phyloP scores from a whole-genome alignment of 2,113 vertebrate genomes.

The Anguilla rostrata region DNA sequence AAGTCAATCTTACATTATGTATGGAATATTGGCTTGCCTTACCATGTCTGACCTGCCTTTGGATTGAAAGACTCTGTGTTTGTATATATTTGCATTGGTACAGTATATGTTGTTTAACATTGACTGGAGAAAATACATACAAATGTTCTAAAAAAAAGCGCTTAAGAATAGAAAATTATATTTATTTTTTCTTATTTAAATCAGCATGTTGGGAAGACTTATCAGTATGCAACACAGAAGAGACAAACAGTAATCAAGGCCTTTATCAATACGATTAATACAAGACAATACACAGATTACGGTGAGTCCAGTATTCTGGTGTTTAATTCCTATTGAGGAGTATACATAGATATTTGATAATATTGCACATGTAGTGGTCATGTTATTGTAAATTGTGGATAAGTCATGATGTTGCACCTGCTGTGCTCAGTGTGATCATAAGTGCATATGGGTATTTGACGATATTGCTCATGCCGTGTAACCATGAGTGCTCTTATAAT shows the following conservation, averaged over 20 bases:
- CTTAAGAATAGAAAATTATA: background rate
- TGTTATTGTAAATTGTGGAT: background rate
- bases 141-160: background rate
- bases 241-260: background rate
- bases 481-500: background rate
- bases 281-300: background rate
- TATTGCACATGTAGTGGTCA: background rate
- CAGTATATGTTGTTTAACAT: background rate
- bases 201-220: background rate
- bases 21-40: conserved; percentile 29
- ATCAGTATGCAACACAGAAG: background rate
- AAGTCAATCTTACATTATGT: conserved; percentile 24
- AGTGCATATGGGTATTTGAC: background rate
- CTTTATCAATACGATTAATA: background rate
- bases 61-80: conserved; percentile 4
- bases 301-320: background rate
- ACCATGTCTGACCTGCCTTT: conserved; percentile 33
- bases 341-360: background rate
- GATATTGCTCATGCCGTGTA: background rate
- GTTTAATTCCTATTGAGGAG: background rate
- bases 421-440: background rate
- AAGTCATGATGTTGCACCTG: background rate
- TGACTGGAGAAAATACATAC: background rate
- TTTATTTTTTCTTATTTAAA: background rate
- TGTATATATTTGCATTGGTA: conserved; percentile 14